A percentile compares a stretch with the other conserved stretches of the same genome.
These are phyloP conservation scores for Tautogolabrus adspersus DNA, from an alignment of 2,113 vertebrate genomes.

Conservation along the genomic window DNA sequence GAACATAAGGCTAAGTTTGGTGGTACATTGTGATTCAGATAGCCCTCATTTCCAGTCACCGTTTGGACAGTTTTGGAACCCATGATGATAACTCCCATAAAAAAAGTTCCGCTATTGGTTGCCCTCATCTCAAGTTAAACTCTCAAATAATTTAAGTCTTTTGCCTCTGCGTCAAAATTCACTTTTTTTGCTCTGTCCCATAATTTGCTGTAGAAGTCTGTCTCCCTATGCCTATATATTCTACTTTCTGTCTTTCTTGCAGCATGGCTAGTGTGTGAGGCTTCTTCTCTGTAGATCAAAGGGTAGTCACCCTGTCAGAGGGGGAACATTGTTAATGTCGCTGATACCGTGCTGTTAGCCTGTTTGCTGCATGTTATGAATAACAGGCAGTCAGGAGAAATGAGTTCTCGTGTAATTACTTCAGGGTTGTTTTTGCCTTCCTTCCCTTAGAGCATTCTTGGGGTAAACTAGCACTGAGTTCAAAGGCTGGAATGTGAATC, in stretches of 20 bases:
- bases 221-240: no score
- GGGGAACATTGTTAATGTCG: conserved; percentile 66
- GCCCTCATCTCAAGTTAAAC: no score
- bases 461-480: conserved; percentile 57
- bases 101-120: no score
- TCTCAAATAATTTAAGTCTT: no score
- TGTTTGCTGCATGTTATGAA: conserved; percentile 71
- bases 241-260: neutral
- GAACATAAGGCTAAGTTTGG: no score
- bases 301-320: conserved; percentile 51
- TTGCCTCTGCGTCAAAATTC: neutral
- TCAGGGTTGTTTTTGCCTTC: conserved; percentile 53
- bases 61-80: no score
- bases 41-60: no score
- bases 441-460: conserved; percentile 53
- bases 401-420: conserved; percentile 71
- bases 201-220: no score
- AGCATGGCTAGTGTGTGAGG: conserved; percentile 8
- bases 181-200: no score
- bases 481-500: conserved; percentile 74
- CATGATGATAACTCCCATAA: no score
- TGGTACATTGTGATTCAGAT: no score
- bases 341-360: conserved; percentile 69
- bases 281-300: conserved; percentile 69
- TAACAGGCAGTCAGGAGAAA: conserved; percentile 80